Evolutionary conservation across 2,113 vertebrate genomes (phyloP).

Genomic region (Meriones unguiculatus): DNA sequence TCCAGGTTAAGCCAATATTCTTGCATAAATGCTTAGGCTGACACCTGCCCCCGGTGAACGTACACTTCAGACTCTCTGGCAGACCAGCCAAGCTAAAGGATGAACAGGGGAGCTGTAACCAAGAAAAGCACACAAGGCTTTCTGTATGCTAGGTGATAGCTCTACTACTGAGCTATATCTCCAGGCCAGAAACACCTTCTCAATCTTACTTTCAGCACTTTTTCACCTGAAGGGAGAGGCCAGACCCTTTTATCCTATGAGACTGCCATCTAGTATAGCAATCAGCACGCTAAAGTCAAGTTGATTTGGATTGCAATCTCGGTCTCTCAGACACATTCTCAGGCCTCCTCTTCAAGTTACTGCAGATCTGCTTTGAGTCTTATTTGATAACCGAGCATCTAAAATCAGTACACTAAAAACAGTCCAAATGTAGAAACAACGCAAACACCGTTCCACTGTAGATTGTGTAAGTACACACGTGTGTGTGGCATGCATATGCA

Average conservation of each 20-base stretch:
- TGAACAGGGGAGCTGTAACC: not conserved
- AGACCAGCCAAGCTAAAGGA: not conserved
- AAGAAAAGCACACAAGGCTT: not conserved
- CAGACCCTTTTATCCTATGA: not conserved
- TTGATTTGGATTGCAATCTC: conserved; percentile 8
- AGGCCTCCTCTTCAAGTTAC: not conserved
- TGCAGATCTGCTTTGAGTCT: not conserved
- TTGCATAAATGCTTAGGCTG: conserved; percentile 49
- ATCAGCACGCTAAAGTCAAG: not conserved
- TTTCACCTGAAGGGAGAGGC: not conserved
- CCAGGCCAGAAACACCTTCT: not conserved
- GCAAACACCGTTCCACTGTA: not conserved
- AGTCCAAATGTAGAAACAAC: conserved; percentile 12
- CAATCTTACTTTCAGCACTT: not conserved
- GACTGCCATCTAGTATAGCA: not conserved
- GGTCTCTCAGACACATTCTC: conserved; percentile 12
- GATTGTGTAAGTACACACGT: not conserved
- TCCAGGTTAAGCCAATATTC: conserved; percentile 47
- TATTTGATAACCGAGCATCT: conserved; percentile 1
- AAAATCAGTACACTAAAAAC: not conserved
- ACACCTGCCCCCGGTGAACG: not conserved
- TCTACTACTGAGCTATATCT: not conserved
- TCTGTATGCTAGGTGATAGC: not conserved
- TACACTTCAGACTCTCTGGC: not conserved
- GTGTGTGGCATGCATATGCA: not conserved